Base-by-base conservation (phyloP, 2,888 invertebrate species). In the Caenorhabditis imperialis region DNA sequence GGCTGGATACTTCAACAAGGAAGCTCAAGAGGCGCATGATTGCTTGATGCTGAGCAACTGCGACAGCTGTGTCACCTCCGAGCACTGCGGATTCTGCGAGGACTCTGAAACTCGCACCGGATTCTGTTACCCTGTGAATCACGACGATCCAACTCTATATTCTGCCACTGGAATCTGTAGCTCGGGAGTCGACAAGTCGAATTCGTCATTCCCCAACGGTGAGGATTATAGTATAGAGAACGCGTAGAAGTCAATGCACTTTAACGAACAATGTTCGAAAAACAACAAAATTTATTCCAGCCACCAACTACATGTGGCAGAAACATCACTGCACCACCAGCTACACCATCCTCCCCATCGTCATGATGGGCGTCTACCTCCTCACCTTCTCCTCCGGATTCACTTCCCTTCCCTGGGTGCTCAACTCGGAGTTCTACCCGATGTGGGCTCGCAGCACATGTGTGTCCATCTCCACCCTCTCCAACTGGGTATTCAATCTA, bases 401-500 rank as follows among this genome's bases (percentile, higher is more conserved):
- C 37, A 70, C 63, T 10, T 67, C 90, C 2, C 90, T 91, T 89
- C 91, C 91, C 2, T 91, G 91, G 91, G 90, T 91, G 4, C 89
- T 91, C 71, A 91, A 91, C 82, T 89, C 90, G 0, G 91, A 91
- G 84, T 90, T 91, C 55, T 91, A 90, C 81, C 91, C 91, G 0
- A 84, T 89, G 51, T 91, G 91, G 91, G 90, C 91, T 2, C 86
- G 91, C 22, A 88, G 90, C 45, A 90, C 90, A 0, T 90, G 90
- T 37, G 86, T 86, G 27, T 81, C 87, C 1, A 72, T 86, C n/a
- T 62, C 85, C 1, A 87, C 87, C 0, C 80, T 83, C 1, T 84
- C 88, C 44, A 91, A 91, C 83, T 91, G 91, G 91, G 79, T 89
- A 2, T 90, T 89, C 78, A 91, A 91, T 79, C 85, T 91, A 37